These are phyloP conservation scores for Helleia helle DNA, from an alignment of 2,888 invertebrate species.

Conservation along the genomic window DNA sequence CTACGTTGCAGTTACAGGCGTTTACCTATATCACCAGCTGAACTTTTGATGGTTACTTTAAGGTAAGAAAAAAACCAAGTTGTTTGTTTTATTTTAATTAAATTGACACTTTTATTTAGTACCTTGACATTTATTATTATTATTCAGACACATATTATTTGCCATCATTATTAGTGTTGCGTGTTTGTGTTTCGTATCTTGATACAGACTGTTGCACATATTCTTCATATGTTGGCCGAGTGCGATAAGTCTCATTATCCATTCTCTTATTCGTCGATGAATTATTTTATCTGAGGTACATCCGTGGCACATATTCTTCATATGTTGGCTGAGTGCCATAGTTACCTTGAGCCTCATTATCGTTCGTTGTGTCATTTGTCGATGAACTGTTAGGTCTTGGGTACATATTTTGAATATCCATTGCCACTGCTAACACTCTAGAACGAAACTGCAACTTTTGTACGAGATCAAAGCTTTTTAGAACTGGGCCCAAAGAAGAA, in stretches of 20 bases:
- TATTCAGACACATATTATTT: neutral
- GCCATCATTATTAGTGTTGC: neutral
- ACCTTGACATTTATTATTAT: too few species aligned
- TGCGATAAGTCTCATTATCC: conserved; percentile 6
- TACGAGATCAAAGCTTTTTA: too few species aligned
- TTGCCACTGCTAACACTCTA: conserved; percentile 23
- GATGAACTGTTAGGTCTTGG: conserved; percentile 20
- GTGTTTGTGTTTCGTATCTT: conserved; percentile 17
- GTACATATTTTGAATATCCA: conserved; percentile 16
- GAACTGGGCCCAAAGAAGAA: neutral
- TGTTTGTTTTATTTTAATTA: conserved; percentile 6
- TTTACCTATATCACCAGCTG: conserved; percentile 22
- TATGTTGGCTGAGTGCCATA: conserved; percentile 6
- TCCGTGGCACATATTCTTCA: too few species aligned
- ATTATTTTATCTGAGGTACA: too few species aligned
- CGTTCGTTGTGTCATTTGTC: conserved; percentile 13
- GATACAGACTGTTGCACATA: conserved; percentile 16
- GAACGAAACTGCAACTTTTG: conserved; percentile 21
- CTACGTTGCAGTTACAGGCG: conserved; percentile 25
- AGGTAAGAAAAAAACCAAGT: conserved; percentile 22
- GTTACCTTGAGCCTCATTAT: conserved; percentile 8
- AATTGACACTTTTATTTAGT: conserved; percentile 6
- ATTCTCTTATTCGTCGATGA: too few species aligned
- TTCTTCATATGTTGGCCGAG: too few species aligned
- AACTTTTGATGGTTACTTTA: conserved; percentile 21